Conservation (phyloP, 2,113 vertebrate genomes). For the Bos javanicus region DNA sequence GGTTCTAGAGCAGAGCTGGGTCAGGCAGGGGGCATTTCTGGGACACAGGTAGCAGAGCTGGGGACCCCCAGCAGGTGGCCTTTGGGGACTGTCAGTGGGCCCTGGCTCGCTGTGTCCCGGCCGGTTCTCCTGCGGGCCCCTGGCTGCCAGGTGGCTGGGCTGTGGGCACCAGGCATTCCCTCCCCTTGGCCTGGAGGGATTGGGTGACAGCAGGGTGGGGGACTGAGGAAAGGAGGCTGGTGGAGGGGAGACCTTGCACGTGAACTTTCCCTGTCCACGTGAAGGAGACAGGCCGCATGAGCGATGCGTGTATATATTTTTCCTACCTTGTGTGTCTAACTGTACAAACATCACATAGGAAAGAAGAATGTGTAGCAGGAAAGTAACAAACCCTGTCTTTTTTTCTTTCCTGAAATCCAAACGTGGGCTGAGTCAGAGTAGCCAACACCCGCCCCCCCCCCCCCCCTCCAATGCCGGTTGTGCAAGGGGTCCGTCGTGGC, state of each 20-base stretch:
- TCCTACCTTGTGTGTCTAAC: not conserved
- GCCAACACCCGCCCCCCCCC: not conserved
- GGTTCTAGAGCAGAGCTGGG: constrained; percentile 32
- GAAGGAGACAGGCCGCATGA: not conserved
- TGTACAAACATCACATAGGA: not conserved
- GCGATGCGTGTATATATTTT: constrained; percentile 16
- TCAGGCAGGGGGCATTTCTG: not conserved
- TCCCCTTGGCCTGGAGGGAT: not conserved
- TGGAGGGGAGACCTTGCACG: not conserved
- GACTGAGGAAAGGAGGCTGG: not conserved
- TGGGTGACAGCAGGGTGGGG: not conserved
- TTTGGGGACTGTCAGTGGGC: not conserved
- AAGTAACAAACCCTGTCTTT: not conserved
- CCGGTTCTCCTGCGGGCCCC: too few species aligned
- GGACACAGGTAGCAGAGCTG: not conserved
- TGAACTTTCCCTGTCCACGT: not conserved
- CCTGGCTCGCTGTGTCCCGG: not conserved
- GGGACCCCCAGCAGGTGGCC: not conserved
- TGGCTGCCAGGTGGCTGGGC: not conserved
- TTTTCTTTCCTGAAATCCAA: not conserved
- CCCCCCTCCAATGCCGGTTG: not conserved
- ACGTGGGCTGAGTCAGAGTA: not conserved
- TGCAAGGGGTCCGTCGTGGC: not conserved
- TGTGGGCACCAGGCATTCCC: not conserved
- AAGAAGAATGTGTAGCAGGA: not conserved